Base-by-base conservation (phyloP, 2,888 invertebrate genomes). In the Alviniconcha strummeri region DNA sequence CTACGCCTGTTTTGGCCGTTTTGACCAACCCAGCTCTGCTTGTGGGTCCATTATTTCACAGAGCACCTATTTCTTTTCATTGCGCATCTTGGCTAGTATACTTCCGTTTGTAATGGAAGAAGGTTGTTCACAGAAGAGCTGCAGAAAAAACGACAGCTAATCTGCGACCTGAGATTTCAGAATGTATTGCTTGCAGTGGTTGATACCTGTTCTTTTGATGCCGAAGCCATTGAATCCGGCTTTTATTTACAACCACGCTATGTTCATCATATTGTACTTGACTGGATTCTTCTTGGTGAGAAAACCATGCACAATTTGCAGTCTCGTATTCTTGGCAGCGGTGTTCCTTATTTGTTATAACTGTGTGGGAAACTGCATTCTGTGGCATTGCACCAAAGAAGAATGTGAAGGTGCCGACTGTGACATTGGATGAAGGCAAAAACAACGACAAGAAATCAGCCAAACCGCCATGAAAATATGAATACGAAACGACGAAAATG, bases 141-240 rank as follows among this genome's bases (percentile, higher is more conserved):
- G 36, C 36, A 36, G 36, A 36, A 36, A 36, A 36, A 36, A 36
- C 36, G 36, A 36, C 36, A 36, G 36, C 36, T 36, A 36, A 36
- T 36, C 36, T 36, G 36, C 36, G 36, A 36, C 36, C 36, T 60
- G 60, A 60, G 4, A 13, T 60, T 60, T 60, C 78, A 77, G 69
- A 54, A 93, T 93, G 93, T 93, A 93, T 89, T 93, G 93, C 86
- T 88, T 93, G 67, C 93, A 93, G 91, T 93, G 93, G 93, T 95
- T 99, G 92, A 97, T 99, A 91, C 99, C 99, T 84, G 98, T 99
- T 90, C 95, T 99, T 88, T 95, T 99, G 88, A 98, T 99, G 94
- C 99, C 99, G 89, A 99, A 99, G 94, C 99, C 99, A 84, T 96
- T 98, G 87, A 99, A 99, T 95, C 98, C 99, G 91, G 98, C 98